Evolutionary conservation across 2,113 vertebrate genomes (phyloP).

Genomic region (Alces alces): DNA sequence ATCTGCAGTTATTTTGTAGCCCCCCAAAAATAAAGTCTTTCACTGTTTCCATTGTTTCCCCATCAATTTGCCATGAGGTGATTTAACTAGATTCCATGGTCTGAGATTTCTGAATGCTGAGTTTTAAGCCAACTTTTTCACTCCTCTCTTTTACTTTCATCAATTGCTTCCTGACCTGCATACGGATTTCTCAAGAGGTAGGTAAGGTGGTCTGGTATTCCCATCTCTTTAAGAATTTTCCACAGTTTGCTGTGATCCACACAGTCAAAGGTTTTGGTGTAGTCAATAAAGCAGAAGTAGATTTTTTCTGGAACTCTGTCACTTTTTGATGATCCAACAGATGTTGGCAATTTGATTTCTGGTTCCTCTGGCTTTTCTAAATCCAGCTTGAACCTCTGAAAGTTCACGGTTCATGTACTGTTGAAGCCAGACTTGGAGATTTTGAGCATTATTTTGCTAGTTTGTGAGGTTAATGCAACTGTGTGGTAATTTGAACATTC

Average conservation of each 20-base stretch:
- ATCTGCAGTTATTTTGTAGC: background rate
- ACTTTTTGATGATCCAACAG: background rate
- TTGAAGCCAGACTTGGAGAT: background rate
- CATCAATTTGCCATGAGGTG: background rate
- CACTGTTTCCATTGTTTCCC: background rate
- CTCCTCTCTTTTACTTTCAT: background rate
- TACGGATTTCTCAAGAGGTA: background rate
- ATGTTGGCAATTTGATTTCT: background rate
- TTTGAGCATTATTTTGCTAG: background rate
- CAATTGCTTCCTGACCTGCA: background rate
- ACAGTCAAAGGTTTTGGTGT: background rate
- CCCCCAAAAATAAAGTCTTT: rapidly evolving
- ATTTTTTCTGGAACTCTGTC: background rate
- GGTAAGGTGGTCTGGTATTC: background rate
- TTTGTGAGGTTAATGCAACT: background rate
- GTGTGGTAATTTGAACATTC: background rate
- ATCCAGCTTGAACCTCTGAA: background rate
- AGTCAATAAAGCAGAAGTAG: background rate
- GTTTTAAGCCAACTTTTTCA: background rate
- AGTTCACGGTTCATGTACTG: background rate
- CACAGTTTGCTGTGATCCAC: background rate
- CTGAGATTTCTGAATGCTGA: background rate
- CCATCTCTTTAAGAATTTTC: background rate
- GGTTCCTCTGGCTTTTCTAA: background rate
- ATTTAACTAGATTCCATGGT: background rate